phyloP scores from a whole-genome alignment of 2,888 invertebrate genomes.

The Lepidocyrtinus sp. region DNA sequence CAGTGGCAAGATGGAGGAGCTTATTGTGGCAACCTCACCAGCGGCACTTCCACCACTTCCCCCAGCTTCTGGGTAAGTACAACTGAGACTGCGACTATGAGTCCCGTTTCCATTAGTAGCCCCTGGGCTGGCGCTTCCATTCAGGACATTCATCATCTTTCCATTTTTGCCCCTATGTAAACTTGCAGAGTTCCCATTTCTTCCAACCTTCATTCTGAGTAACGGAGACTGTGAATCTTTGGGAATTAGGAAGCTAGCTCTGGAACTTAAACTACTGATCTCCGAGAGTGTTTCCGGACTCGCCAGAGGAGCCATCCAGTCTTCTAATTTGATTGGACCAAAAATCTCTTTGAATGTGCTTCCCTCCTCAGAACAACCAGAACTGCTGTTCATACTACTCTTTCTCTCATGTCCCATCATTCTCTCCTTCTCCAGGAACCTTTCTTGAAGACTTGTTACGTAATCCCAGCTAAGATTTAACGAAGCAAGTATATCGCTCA shows the following conservation, averaged over 20 bases:
- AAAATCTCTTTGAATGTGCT: slow-evolving; percentile 70
- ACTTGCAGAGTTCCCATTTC: slow-evolving; percentile 59
- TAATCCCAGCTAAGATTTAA: slow-evolving; percentile 70
- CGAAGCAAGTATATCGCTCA: slow-evolving; percentile 63
- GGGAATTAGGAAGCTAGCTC: slow-evolving; percentile 75
- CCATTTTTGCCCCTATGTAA: slow-evolving; percentile 59
- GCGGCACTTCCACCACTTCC: slow-evolving; percentile 11
- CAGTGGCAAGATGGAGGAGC: slow-evolving; percentile 46
- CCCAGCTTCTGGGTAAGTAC: slow-evolving; percentile 67
- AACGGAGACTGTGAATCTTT: slow-evolving; percentile 65
- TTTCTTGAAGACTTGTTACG: slow-evolving; percentile 66
- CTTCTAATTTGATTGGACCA: slow-evolving; percentile 75
- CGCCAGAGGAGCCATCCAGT: slow-evolving; percentile 84
- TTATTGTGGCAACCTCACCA: slow-evolving; percentile 66
- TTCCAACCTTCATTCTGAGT: slow-evolving; percentile 61
- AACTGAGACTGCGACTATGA: slow-evolving; percentile 68
- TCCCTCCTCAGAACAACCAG: slow-evolving; percentile 69
- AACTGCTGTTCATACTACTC: slow-evolving; percentile 71
- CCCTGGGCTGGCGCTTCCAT: slow-evolving; percentile 48
- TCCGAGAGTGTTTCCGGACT: slow-evolving; percentile 88
- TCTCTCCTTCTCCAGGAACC: slow-evolving; percentile 65
- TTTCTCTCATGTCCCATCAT: slow-evolving; percentile 59
- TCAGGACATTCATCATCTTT: slow-evolving; percentile 43
- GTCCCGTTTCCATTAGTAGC: slow-evolving; percentile 38
- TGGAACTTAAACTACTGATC: slow-evolving; percentile 83